Evolutionary conservation across 2,888 invertebrate genomes (phyloP).

Genomic region (Plagiodera versicolora): DNA sequence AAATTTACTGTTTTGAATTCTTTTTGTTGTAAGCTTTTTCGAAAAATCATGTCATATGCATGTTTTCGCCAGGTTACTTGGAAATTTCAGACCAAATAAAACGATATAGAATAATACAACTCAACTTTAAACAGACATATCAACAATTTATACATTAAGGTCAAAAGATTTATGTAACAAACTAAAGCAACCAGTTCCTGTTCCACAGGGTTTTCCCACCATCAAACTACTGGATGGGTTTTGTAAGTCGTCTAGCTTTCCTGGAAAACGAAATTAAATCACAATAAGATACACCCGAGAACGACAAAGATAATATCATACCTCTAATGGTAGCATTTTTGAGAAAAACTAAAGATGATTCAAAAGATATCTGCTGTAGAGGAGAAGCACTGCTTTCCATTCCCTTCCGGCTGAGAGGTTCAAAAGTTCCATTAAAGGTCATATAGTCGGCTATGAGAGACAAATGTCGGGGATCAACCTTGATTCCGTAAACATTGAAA

Average conservation of each 20-base stretch:
- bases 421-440: conserved; percentile 90
- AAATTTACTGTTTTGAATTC: too few relatives aligned
- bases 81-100: too few relatives aligned
- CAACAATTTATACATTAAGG: neutral
- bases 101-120: too few relatives aligned
- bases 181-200: conserved; percentile 80
- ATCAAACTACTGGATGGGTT: conserved; percentile 89
- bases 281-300: neutral
- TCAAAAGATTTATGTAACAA: conserved; percentile 40
- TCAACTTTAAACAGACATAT: neutral
- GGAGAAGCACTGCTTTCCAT: conserved; percentile 92
- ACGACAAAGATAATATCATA: conserved; percentile 35
- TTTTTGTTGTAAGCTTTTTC: too few relatives aligned
- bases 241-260: conserved; percentile 71
- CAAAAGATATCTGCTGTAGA: conserved; percentile 97
- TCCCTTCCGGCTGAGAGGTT: conserved; percentile 87
- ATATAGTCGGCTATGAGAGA: conserved; percentile 95
- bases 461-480: conserved; percentile 92
- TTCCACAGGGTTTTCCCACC: conserved; percentile 78
- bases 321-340: conserved; percentile 73
- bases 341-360: conserved; percentile 86
- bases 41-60: too few relatives aligned
- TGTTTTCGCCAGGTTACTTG: too few relatives aligned
- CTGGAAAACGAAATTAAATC: conserved; percentile 53
- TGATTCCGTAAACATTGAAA: conserved; percentile 96